These are phyloP conservation scores for Olivierus martensii DNA, from an alignment of 1,140 invertebrate species.

Conservation along the genomic window DNA sequence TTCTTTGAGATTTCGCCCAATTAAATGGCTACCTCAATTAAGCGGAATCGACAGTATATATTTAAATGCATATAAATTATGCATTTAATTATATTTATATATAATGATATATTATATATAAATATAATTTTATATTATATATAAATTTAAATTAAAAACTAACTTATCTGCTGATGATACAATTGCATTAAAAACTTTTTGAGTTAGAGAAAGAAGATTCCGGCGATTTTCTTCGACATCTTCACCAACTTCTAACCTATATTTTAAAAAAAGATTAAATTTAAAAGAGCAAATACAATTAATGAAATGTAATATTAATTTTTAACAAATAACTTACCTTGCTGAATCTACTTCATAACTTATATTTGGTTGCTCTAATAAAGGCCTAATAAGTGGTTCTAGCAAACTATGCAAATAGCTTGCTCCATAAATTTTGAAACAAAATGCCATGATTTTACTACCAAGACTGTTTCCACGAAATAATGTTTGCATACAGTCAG, in stretches of 20 bases:
- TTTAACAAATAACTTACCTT: too few species aligned
- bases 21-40: too few species aligned
- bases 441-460: constrained; percentile 97
- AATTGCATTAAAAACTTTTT: constrained; percentile 87
- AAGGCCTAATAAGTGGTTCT: constrained; percentile 71
- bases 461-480: constrained; percentile 92
- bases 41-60: too few species aligned
- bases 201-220: constrained; percentile 75
- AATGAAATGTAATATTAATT: too few species aligned
- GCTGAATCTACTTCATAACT: constrained; percentile 89
- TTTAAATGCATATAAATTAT: too few species aligned
- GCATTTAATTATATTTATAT: too few species aligned
- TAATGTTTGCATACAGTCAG: constrained; percentile 93
- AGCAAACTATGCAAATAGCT: constrained; percentile 75
- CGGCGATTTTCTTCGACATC: constrained; percentile 77
- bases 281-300: too few species aligned
- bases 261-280: too few species aligned
- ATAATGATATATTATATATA: too few species aligned
- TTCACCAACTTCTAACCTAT: constrained; percentile 59
- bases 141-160: constrained; percentile 13
- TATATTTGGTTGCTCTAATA: constrained; percentile 42
- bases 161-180: constrained; percentile 73
- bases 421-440: constrained; percentile 95
- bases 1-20: too few species aligned
- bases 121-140: neutral